These are phyloP conservation scores for Diadegma fenestrale DNA, from an alignment of 2,888 invertebrate genomes.

Conservation along the genomic window DNA sequence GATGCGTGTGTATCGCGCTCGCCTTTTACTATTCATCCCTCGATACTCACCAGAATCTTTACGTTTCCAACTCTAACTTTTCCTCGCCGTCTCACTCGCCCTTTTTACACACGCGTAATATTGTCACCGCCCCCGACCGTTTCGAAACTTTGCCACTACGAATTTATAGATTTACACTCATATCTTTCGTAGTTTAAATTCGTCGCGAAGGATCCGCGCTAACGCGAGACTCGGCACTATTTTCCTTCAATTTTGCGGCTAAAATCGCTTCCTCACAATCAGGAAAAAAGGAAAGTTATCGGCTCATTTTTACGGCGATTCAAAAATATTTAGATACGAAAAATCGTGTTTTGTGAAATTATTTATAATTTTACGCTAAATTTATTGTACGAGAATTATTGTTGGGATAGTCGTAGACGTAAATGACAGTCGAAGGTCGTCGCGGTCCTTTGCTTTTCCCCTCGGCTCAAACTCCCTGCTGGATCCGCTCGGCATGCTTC, in stretches of 20 bases:
- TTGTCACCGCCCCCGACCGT: neutral
- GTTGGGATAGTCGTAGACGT: neutral
- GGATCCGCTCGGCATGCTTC: constrained; percentile 68
- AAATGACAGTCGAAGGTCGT: constrained; percentile 62
- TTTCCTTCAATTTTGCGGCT: neutral
- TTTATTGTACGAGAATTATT: neutral
- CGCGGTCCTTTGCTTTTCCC: constrained; percentile 58
- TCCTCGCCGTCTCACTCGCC: constrained; percentile 11
- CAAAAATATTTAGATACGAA: no score
- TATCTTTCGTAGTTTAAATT: constrained; percentile 17
- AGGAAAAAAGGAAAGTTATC: neutral
- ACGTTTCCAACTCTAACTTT: constrained; percentile 39
- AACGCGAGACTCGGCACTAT: neutral
- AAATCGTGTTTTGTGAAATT: no score
- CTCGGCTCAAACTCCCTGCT: constrained; percentile 44
- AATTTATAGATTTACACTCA: neutral
- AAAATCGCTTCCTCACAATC: no score
- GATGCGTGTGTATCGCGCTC: constrained; percentile 31
- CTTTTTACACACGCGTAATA: neutral
- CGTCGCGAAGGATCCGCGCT: neutral
- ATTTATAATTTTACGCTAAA: no score
- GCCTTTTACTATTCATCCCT: constrained; percentile 55
- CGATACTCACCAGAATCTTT: constrained; percentile 42
- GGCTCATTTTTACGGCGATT: neutral
- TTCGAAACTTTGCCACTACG: neutral